Evolutionary conservation across 2,113 vertebrate species (phyloP), one percentile per base, ranked within the genome.

Genomic region (Perccottus glenii): DNA sequence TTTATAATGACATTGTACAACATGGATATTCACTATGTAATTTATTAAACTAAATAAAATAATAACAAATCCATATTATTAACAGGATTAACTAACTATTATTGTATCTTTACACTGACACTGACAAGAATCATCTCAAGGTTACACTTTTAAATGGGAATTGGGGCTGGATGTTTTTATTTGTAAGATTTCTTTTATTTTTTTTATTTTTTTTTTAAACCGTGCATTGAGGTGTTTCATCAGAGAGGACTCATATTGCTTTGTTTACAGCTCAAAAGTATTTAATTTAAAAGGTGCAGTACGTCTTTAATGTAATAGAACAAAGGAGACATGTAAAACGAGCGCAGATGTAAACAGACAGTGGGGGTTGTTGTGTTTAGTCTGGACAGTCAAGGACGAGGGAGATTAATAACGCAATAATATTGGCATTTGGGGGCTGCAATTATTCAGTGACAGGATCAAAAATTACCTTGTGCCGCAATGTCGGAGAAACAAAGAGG

Each of bases 371-470:
- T 47, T 45, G 11, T 62, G 51, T 73, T 78, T 67, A 53, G 52
- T 75, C 63, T 63, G 66, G 51, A 73, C 61, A 62, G 69, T 79
- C 72, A 80, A 73, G 49, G 83, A 84, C 51, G 65, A 64, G 51
- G 44, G 44, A 72, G 73, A 85, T 81, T 74, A 86, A 87, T 78
- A 87, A 86, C 74, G 16, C 58, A 49, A 47, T 55, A 38, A 55
- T 53, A 19, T 48, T 86, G 78, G 80, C 79, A 84, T 89, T 90
- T 84, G 66, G 63, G 74, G 70, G 53, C 61, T 35, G 43, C 55
- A 64, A 40, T 65, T 76, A 70, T 52, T 48, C 52, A 16, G 33
- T 77, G 83, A 85, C 78, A 75, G 38, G 56, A 73, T 75, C 56
- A 64, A 81, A 70, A 68, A 75, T 82, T 63, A 64, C 72, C 81